Evolutionary conservation across 2,797 vertebrate species (phyloP), one percentile per base, ranked within the genome.

Genomic region (Lacerta agilis): DNA sequence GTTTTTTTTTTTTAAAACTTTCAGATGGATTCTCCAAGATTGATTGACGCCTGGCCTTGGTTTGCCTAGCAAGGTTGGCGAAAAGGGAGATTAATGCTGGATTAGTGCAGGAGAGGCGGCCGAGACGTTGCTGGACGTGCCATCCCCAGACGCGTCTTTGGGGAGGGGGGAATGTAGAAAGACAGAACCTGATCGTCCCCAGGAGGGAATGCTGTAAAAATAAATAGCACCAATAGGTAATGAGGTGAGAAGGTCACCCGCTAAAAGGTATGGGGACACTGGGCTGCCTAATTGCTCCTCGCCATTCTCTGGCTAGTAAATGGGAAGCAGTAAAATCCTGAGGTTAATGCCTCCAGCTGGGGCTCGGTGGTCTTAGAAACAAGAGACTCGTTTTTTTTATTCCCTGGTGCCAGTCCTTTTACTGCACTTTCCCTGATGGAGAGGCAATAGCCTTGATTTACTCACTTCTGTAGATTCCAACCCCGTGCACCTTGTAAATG

Each of bases 241-340:
- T 94, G 92, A 94, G 89, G 93, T 92, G 90, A 94, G 93, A 94
- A 91, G 94, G 94, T 90, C 93, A 87, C 91, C 88, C 87, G 86
- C 87, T 93, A 88, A 94, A 91, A 85, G 89, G 88, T 81, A 43
- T 86, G 93, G 89, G 89, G 86, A 80, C 77, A 80, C 49, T 13
- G 25, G 84, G 77, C 85, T 77, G 75, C 41, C 84, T 91, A 0
- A 5, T 41, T 78, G 91, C 82, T 85, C 79, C 85, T 11, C 3
- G 17, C 81, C 67, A 86, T 89, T 94, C 82, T 86, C 79, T 43
- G 87, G 89, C 73, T 91, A 73, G 87, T 89, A 82, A 87, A 0
- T 7, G 80, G 0, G 5, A 87, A 64, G 79, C 67, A 18, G 85
- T 80, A 75, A 90, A 72, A 86, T 83, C 1, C 3, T 69, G 79